Conservation (phyloP, 2,113 vertebrate genomes). For the Cyphomyrus plagiostoma region DNA sequence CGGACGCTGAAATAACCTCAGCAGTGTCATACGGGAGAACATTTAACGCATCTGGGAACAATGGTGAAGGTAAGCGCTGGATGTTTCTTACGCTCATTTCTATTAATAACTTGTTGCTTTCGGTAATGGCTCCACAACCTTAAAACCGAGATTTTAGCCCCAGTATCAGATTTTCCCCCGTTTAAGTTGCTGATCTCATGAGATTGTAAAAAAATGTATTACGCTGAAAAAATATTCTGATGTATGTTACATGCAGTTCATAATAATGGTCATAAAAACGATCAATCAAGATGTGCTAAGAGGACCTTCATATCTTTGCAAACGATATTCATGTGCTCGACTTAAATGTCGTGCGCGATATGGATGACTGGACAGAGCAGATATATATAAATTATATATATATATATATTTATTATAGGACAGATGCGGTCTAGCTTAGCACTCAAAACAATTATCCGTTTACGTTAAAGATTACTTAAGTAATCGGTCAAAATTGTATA, state of each 20-base stretch:
- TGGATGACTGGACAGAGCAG: not conserved
- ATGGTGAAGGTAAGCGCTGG: conserved; percentile 37
- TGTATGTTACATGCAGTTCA: not conserved
- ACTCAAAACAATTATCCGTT: not conserved
- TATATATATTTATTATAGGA: too few species aligned
- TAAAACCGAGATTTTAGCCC: not conserved
- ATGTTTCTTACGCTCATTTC: not conserved
- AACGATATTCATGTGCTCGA: not conserved
- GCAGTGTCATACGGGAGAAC: conserved; percentile 34
- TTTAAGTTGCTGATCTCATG: not conserved
- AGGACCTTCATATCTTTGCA: not conserved
- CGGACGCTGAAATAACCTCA: conserved; percentile 24
- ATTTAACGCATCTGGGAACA: conserved; percentile 31
- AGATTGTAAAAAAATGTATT: not conserved
- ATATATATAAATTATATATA: too few species aligned
- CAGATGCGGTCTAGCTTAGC: not conserved
- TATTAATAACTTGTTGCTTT: not conserved
- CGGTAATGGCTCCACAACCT: not conserved
- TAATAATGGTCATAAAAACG: not conserved
- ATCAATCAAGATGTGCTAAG: not conserved
- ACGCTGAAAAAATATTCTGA: not conserved
- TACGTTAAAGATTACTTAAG: not conserved
- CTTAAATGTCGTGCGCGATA: not conserved
- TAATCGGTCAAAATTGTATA: not conserved
- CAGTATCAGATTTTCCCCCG: not conserved